These are phyloP conservation scores for Nasonovia ribisnigri DNA, from an alignment of 2,888 invertebrate genomes.

Conservation along the genomic window DNA sequence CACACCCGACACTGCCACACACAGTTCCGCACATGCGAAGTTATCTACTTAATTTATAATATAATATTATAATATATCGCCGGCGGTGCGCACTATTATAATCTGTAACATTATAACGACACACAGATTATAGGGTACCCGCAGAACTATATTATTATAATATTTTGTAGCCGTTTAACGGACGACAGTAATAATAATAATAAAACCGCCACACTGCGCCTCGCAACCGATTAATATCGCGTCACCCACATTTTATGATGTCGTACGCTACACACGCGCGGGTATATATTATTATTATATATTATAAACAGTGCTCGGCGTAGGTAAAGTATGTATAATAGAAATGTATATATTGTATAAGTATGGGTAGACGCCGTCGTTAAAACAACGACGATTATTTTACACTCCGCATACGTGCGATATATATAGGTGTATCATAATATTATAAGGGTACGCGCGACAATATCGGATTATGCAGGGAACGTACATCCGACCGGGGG, in stretches of 20 bases:
- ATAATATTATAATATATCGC: not conserved
- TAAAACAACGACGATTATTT: not conserved
- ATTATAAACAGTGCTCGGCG: not conserved
- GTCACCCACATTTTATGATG: not conserved
- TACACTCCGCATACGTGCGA: not conserved
- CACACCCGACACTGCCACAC: not conserved
- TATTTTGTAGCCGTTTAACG: not conserved
- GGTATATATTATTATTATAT: not conserved
- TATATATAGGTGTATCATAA: too few species aligned
- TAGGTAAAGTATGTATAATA: not conserved
- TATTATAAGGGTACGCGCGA: not conserved
- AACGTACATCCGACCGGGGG: not conserved
- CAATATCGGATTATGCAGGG: constrained; percentile 13
- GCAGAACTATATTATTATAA: not conserved
- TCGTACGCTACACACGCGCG: not conserved
- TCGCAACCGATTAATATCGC: not conserved
- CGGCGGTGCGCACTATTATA: not conserved
- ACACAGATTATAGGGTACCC: not conserved
- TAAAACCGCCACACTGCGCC: not conserved
- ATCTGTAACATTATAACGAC: not conserved
- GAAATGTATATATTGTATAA: not conserved
- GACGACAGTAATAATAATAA: not conserved
- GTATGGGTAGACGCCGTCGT: not conserved
- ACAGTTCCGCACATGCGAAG: not conserved
- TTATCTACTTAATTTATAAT: not conserved